Evolutionary conservation across 2,113 vertebrate genomes (phyloP), one percentile per base, ranked within the genome.

Genomic region (Dasyornis broadbenti): DNA sequence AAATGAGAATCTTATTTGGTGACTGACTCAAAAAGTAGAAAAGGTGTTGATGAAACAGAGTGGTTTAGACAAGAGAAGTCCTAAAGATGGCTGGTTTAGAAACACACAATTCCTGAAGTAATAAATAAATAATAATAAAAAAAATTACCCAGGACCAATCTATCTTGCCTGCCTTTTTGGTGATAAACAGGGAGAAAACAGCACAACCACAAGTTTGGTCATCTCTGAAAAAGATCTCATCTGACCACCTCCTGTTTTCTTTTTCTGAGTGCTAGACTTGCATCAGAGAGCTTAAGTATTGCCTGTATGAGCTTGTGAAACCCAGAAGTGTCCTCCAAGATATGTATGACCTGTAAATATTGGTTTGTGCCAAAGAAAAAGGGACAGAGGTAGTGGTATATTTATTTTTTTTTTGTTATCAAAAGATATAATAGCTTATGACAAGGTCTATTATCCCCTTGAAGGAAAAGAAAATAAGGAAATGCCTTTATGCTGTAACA

Each of bases 371-470:
- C 59, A 45, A 60, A 81, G n/a, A 54, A 73, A 78, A 66, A 83
- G 16, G 31, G 45, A 91, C 19, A 54, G 12, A 10, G 9, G 57
- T 42, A 94, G 31, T 54, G 59, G 89, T 78, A 23, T 60, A 15
- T 63, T 87, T 64, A 19, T 76, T 44, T 92, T 64, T 64, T 50
- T 82, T 39, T 76, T 59, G 44, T 70, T 37, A 53, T 86, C 75
- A 60, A 86, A 91, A 94, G 75, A 68, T 65, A 12, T 47, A 90
- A 96, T 95, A 90, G 35, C 15, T 96, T 94, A 80, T 97, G 93
- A 97, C 76, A 98, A 95, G 66, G 77, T 91, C 91, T 93, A 92
- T 93, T 97, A 70, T 93, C 47, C 92, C 79, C 83, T 94, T 81
- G 76, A 96, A 97, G 66, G 18, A 94, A 96, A 86, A 80, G n/a